Conservation (phyloP, 1,140 invertebrate genomes). For the Cotesia chilonis region DNA sequence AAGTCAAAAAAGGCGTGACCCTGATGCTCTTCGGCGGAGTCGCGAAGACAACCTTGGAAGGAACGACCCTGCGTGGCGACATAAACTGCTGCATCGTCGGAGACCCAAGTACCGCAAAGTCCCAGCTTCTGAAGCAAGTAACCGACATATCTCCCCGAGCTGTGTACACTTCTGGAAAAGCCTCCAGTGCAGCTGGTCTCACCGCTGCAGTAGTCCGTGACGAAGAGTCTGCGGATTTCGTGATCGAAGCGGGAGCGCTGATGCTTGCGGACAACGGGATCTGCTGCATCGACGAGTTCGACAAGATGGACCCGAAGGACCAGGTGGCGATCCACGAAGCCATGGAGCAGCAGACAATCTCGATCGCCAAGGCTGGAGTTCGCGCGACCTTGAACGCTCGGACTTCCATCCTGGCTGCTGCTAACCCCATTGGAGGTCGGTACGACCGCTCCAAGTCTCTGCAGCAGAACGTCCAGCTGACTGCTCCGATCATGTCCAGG, state of each 20-base stretch:
- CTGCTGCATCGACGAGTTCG: constrained; percentile 99
- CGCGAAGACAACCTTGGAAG: constrained; percentile 92
- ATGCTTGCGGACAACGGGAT: constrained; percentile 99
- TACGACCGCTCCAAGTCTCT: constrained; percentile 96
- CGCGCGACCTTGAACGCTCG: constrained; percentile 96
- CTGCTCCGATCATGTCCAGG: constrained; percentile 98
- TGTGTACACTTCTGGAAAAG: constrained; percentile 98
- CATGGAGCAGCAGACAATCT: constrained; percentile 99
- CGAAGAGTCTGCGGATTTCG: constrained; percentile 98
- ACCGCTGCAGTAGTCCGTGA: constrained; percentile 97
- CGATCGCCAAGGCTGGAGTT: constrained; percentile 97
- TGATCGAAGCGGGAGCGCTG: constrained; percentile 98
- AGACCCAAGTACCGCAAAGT: constrained; percentile 98
- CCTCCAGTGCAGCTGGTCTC: constrained; percentile 95
- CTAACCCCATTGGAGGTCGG: constrained; percentile 96
- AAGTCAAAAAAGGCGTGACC: constrained; percentile 94
- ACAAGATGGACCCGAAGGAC: constrained; percentile 98
- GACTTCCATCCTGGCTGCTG: constrained; percentile 97
- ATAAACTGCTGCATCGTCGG: constrained; percentile 98
- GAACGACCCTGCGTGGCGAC: constrained; percentile 89
- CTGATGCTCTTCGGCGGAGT: constrained; percentile 99
- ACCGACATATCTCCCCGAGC: constrained; percentile 95
- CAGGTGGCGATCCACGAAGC: constrained; percentile 99
- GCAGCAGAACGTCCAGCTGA: constrained; percentile 92
- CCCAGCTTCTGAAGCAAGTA: constrained; percentile 95